Evolutionary conservation across 2,888 invertebrate genomes (phyloP).

Genomic region (Malthinus seriepunctatus): DNA sequence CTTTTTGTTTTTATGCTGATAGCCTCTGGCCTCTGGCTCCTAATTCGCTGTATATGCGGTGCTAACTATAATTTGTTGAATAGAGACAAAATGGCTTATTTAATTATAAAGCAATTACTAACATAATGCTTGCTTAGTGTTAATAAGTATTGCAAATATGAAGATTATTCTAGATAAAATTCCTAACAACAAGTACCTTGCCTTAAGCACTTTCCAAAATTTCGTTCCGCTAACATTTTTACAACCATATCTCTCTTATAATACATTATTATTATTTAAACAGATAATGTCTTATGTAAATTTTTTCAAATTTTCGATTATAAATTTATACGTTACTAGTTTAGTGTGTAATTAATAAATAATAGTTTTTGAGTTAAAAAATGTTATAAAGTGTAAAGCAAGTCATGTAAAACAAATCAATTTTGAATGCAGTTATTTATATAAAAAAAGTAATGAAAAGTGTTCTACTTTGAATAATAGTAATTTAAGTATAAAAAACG

Average conservation of each 20-base stretch:
- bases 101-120: constrained; percentile 27
- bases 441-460: constrained; percentile 7
- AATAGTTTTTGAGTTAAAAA: constrained; percentile 1
- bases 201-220: constrained; percentile 36
- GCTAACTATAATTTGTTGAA: not conserved
- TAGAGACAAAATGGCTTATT: constrained; percentile 1
- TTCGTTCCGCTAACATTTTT: constrained; percentile 34
- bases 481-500: no score
- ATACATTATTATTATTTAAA: constrained; percentile 4
- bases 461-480: constrained; percentile 1
- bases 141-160: constrained; percentile 28
- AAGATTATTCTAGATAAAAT: constrained; percentile 33
- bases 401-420: constrained; percentile 5
- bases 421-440: not conserved
- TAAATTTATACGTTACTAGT: no score
- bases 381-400: not conserved
- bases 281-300: not conserved
- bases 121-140: constrained; percentile 15
- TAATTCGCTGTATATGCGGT: no score
- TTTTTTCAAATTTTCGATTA: not conserved
- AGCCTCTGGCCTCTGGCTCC: no score
- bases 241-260: constrained; percentile 13
- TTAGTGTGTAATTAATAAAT: no score
- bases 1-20: no score
- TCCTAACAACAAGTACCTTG: constrained; percentile 22